These are phyloP conservation scores for Cherax destructor DNA, from an alignment of 1,140 invertebrate genomes.

Conservation along the genomic window DNA sequence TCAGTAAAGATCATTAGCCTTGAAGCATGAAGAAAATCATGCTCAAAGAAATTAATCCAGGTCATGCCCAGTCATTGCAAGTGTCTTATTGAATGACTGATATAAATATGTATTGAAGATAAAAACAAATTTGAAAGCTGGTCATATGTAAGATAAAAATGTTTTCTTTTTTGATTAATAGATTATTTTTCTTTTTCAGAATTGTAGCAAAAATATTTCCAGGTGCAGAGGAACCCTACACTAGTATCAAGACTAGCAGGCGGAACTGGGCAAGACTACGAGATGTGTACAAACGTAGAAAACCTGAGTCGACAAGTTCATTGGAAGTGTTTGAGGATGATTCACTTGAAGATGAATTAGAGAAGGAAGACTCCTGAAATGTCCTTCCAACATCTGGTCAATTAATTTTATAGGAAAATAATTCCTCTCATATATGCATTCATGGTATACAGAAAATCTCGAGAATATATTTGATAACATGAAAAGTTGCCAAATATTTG, in stretches of 20 bases:
- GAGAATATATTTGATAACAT: not conserved
- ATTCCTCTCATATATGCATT: not conserved
- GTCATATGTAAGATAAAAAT: not conserved
- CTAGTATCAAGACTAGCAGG: constrained; percentile 49
- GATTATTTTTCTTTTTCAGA: constrained; percentile 35
- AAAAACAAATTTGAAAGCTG: too few relatives aligned
- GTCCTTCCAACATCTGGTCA: not conserved
- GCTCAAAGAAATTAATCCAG: too few relatives aligned
- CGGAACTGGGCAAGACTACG: constrained; percentile 57
- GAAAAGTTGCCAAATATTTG: not conserved
- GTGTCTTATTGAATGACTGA: too few relatives aligned
- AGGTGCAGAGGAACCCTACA: constrained; percentile 57
- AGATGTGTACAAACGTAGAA: constrained; percentile 65
- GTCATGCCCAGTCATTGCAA: too few relatives aligned
- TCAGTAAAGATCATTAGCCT: too few relatives aligned
- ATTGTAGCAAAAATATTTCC: constrained; percentile 67
- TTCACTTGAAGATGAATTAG: constrained; percentile 63
- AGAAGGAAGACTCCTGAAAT: constrained; percentile 40
- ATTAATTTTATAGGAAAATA: not conserved
- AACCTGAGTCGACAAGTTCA: constrained; percentile 62
- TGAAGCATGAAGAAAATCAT: too few relatives aligned
- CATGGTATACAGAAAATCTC: not conserved
- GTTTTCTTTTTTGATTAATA: not conserved
- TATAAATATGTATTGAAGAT: too few relatives aligned
- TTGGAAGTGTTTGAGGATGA: constrained; percentile 70